Evolutionary conservation across 2,888 invertebrate genomes (phyloP).

Genomic region (Apodemia zela): DNA sequence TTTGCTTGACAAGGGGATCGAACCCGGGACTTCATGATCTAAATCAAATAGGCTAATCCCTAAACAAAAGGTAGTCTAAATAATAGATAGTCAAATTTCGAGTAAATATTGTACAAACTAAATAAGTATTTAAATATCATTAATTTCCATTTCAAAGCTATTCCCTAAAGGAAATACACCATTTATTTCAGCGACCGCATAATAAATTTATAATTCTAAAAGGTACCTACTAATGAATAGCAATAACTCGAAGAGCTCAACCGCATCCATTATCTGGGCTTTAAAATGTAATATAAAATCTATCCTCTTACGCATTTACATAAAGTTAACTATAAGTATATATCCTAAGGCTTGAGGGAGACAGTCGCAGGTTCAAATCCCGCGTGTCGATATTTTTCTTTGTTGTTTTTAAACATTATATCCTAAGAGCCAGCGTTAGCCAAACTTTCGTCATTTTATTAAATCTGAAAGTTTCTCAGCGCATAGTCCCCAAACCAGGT

Average conservation of each 20-base stretch:
- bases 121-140: slow-evolving; percentile 2
- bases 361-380: too few species aligned
- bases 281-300: slow-evolving; percentile 6
- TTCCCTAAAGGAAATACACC: slow-evolving; percentile 1
- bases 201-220: slow-evolving; percentile 8
- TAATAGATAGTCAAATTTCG: not conserved
- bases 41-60: too few species aligned
- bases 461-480: too few species aligned
- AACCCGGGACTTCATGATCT: too few species aligned
- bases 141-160: slow-evolving; percentile 1
- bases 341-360: too few species aligned
- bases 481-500: too few species aligned
- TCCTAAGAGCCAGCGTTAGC: too few species aligned
- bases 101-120: not conserved
- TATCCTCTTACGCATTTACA: not conserved
- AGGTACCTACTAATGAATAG: slow-evolving; percentile 5
- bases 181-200: slow-evolving; percentile 1
- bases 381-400: too few species aligned
- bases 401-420: too few species aligned
- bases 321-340: not conserved
- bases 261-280: not conserved
- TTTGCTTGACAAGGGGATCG: not conserved
- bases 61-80: too few species aligned
- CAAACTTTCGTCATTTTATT: too few species aligned
- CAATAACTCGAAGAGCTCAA: not conserved